These are phyloP conservation scores for Prinia subflava DNA, from an alignment of 2,113 vertebrate genomes.

Conservation along the genomic window DNA sequence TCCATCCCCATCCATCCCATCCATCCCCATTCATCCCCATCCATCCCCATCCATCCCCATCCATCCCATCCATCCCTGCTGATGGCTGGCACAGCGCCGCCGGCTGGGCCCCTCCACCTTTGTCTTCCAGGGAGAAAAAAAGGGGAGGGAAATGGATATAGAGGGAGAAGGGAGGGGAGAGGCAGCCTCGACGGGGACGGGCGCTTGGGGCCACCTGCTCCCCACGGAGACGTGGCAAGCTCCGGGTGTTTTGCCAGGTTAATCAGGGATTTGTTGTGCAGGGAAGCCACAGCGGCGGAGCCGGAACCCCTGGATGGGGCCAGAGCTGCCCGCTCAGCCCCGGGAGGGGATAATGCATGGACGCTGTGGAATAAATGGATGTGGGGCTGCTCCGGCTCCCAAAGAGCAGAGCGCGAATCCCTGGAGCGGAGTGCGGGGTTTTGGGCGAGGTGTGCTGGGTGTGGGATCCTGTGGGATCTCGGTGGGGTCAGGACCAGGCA, in stretches of 20 bases:
- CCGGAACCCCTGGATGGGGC: not conserved
- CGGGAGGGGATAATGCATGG: accelerated
- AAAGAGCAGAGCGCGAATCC: accelerated
- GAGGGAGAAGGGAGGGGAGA: not conserved
- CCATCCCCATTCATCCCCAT: not conserved
- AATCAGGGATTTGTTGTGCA: not conserved
- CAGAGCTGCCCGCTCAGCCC: not conserved
- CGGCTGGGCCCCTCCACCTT: accelerated
- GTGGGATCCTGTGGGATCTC: not conserved
- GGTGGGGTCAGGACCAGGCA: not conserved
- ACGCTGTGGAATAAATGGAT: not conserved
- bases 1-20: not conserved
- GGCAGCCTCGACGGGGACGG: accelerated
- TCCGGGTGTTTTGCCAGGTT: accelerated
- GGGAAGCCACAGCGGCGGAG: not conserved
- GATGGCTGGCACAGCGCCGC: not conserved
- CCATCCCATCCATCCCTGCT: not conserved
- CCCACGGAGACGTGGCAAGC: not conserved
- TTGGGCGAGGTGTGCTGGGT: not conserved
- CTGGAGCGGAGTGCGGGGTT: accelerated
- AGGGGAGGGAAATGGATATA: not conserved
- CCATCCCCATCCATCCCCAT: not conserved
- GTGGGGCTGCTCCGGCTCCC: not conserved
- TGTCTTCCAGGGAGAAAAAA: not conserved
- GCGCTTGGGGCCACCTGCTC: accelerated